Evolutionary conservation across 1,140 invertebrate species (phyloP).

Genomic region (Caenorhabditis remanei): DNA sequence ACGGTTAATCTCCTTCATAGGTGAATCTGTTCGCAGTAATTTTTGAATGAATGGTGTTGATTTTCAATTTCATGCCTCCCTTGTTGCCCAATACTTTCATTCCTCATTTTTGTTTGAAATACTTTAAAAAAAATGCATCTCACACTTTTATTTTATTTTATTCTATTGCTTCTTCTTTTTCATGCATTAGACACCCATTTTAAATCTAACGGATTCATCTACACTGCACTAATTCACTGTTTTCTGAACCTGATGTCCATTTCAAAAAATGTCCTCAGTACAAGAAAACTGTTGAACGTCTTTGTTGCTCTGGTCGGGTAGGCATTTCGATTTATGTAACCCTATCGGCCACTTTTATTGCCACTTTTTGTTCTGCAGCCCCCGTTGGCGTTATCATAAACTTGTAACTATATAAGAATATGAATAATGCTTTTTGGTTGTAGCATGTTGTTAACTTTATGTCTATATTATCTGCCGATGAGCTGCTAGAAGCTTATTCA

Average conservation of each 20-base stretch:
- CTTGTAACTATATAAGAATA: slow-evolving; percentile 22
- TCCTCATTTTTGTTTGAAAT: background rate
- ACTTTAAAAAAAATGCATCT: background rate
- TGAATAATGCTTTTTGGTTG: background rate
- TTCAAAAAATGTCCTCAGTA: slow-evolving; percentile 6
- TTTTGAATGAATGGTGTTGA: background rate
- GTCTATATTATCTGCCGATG: background rate
- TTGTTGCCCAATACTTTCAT: background rate
- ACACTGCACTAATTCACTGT: background rate
- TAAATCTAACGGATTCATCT: slow-evolving; percentile 2
- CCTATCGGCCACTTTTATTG: background rate
- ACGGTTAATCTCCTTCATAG: slow-evolving; percentile 31
- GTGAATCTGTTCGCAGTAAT: slow-evolving; percentile 27
- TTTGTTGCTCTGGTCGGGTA: slow-evolving; percentile 6
- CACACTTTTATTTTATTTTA: background rate
- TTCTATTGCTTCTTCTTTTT: background rate
- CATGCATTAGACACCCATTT: background rate
- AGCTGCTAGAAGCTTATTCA: background rate
- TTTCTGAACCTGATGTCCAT: background rate
- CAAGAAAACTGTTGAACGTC: background rate
- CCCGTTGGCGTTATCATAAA: slow-evolving; percentile 28
- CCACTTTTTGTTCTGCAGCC: slow-evolving; percentile 21
- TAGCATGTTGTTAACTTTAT: slow-evolving; percentile 14
- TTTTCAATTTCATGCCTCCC: background rate
- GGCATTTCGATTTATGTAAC: slow-evolving; percentile 25